A percentile compares a stretch with the other conserved stretches of the same genome.
Evolutionary conservation across 2,888 invertebrate species (phyloP).

Genomic region (Platycheirus rosarum): DNA sequence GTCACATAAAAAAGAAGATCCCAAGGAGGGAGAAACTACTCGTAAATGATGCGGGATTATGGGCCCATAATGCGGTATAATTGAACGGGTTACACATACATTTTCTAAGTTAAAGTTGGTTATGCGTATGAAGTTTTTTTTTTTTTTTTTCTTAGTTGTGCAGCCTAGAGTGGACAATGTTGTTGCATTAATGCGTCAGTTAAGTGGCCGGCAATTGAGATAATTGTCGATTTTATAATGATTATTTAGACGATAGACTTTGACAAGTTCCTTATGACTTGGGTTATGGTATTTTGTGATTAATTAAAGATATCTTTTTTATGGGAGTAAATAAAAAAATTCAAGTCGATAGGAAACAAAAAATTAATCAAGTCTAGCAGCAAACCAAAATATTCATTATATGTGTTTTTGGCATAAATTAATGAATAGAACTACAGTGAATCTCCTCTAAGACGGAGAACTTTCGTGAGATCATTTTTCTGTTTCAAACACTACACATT

Average conservation of each 20-base stretch:
- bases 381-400: no score
- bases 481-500: no score
- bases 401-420: no score
- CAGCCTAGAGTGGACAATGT: constrained; percentile 32
- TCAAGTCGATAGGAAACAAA: no score
- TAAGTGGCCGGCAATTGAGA: constrained; percentile 32
- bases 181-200: constrained; percentile 45
- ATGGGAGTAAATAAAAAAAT: no score
- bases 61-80: constrained; percentile 53
- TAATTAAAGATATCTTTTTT: background rate
- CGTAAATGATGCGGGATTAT: constrained; percentile 48
- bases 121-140: no score
- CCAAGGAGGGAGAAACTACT: background rate
- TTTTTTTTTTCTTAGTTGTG: constrained; percentile 16
- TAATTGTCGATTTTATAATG: constrained; percentile 21
- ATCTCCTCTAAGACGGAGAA: no score
- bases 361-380: no score
- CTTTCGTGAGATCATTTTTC: no score
- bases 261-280: background rate
- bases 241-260: background rate
- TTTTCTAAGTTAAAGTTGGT: background rate
- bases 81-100: constrained; percentile 37
- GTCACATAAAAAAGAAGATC: background rate
- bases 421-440: no score
- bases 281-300: background rate